phyloP scores from a whole-genome alignment of 2,888 invertebrate genomes.

The Ornithoptera alexandrae region DNA sequence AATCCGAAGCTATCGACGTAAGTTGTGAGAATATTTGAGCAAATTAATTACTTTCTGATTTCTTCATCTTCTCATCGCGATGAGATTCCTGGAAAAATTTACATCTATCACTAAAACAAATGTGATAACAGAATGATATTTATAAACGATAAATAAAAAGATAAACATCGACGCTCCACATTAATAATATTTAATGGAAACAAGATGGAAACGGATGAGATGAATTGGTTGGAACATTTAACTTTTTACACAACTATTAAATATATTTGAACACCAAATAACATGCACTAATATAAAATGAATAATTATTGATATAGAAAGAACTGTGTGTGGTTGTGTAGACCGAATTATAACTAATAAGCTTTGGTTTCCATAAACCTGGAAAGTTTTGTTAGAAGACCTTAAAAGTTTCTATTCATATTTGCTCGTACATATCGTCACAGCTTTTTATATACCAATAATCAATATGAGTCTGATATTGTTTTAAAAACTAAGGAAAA shows the following conservation, averaged over 20 bases:
- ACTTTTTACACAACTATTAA: too few species aligned
- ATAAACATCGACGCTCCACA: background rate
- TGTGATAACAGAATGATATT: background rate
- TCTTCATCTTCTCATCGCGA: constrained; percentile 42
- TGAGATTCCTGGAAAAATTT: constrained; percentile 51
- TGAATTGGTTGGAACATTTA: background rate
- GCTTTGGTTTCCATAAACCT: background rate
- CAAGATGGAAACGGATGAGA: background rate
- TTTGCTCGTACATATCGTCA: background rate
- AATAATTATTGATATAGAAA: background rate
- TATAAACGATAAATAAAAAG: background rate
- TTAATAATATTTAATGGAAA: background rate
- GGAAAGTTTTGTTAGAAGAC: background rate
- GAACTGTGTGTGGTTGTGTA: background rate
- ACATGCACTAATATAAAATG: background rate
- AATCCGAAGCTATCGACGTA: background rate
- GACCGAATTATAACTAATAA: background rate
- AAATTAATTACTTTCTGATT: constrained; percentile 37
- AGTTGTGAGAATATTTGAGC: constrained; percentile 15
- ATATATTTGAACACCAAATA: too few species aligned
- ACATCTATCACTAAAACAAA: constrained; percentile 20
- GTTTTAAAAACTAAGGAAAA: constrained; percentile 30
- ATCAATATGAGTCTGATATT: background rate
- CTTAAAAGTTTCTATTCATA: background rate
- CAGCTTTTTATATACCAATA: background rate